phyloP scores from a whole-genome alignment of 2,888 invertebrate genomes.

The Argyra leucocephala region DNA sequence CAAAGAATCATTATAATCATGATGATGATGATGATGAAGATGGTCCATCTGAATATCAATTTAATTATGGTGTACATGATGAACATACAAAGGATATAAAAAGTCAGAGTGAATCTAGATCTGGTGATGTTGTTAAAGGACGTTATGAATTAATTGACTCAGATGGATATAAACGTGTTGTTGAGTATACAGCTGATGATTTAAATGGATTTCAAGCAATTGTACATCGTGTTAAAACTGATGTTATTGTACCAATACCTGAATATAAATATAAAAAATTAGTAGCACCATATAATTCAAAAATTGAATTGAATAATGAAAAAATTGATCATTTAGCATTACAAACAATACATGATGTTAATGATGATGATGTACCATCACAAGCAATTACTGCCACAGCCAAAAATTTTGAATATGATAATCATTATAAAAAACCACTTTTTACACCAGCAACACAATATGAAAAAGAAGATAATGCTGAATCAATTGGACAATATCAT shows the following conservation, averaged over 20 bases:
- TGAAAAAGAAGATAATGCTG: neutral
- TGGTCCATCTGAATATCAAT: constrained; percentile 36
- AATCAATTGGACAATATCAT: neutral
- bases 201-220: constrained; percentile 39
- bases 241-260: constrained; percentile 23
- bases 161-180: constrained; percentile 36
- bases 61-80: constrained; percentile 37
- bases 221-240: constrained; percentile 33
- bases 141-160: constrained; percentile 39
- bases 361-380: neutral
- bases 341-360: neutral
- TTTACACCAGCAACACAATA: neutral
- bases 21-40: constrained; percentile 34
- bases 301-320: neutral
- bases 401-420: neutral
- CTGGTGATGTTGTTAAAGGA: constrained; percentile 39
- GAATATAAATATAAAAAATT: neutral
- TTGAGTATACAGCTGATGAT: constrained; percentile 37
- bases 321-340: neutral
- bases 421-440: neutral
- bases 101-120: constrained; percentile 37
- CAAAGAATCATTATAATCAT: neutral
- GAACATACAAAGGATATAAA: constrained; percentile 38
- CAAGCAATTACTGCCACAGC: neutral
- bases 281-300: neutral